Evolutionary conservation across 2,888 invertebrate genomes (phyloP).

Genomic region (Sipha maydis): DNA sequence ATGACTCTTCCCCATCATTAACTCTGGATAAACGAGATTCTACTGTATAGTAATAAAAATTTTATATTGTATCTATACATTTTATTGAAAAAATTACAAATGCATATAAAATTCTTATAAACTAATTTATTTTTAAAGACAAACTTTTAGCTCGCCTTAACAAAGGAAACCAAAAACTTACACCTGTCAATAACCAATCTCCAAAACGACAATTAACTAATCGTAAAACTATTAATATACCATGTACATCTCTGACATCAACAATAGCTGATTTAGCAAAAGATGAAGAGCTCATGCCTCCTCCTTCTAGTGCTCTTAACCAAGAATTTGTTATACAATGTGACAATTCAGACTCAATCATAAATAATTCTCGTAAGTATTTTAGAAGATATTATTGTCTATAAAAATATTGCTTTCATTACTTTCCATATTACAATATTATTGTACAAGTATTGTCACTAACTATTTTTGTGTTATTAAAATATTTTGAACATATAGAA

Average conservation of each 20-base stretch:
- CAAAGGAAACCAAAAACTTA: constrained; percentile 49
- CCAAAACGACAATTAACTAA: background rate
- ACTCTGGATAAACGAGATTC: too few relatives aligned
- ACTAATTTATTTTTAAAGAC: background rate
- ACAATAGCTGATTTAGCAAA: background rate
- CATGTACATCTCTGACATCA: constrained; percentile 19
- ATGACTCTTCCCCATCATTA: too few relatives aligned
- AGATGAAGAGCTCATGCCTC: constrained; percentile 60
- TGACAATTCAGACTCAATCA: constrained; percentile 32
- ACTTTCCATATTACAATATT: background rate
- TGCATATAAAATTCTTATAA: background rate
- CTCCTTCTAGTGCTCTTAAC: constrained; percentile 23
- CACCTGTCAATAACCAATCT: constrained; percentile 28
- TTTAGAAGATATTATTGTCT: background rate
- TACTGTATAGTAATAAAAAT: too few relatives aligned
- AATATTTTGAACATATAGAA: background rate
- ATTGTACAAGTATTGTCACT: background rate
- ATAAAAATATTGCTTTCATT: background rate
- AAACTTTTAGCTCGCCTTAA: constrained; percentile 37
- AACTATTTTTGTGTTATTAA: background rate
- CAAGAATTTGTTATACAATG: constrained; percentile 27
- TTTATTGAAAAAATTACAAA: background rate
- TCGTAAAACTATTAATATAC: constrained; percentile 43
- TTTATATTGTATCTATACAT: too few relatives aligned
- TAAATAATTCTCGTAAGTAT: constrained; percentile 47